phyloP scores from a whole-genome alignment of 2,888 invertebrate genomes.

The Stegophylla sp. region DNA sequence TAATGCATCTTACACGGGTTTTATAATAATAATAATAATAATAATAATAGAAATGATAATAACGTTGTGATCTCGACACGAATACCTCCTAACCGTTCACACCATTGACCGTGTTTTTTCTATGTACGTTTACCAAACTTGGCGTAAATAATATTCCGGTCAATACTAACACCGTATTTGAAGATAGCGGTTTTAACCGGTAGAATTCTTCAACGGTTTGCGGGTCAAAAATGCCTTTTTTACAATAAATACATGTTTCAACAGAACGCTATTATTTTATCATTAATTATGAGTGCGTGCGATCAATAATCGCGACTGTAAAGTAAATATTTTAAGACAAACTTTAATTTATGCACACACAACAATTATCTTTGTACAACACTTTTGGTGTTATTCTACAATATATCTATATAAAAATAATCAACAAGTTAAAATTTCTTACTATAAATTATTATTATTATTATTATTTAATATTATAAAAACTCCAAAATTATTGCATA shows the following conservation, averaged over 20 bases:
- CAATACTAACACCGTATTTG: slow-evolving; percentile 41
- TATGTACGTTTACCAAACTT: slow-evolving; percentile 24
- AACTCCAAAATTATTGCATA: too few relatives aligned
- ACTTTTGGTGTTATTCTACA: too few relatives aligned
- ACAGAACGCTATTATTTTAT: too few relatives aligned
- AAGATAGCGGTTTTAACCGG: slow-evolving; percentile 6
- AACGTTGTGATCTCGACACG: slow-evolving; percentile 27
- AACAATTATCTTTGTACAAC: too few relatives aligned
- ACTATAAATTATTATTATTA: too few relatives aligned
- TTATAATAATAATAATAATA: neutral
- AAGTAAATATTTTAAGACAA: too few relatives aligned
- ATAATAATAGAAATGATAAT: neutral
- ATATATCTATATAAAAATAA: too few relatives aligned
- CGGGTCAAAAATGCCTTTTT: neutral
- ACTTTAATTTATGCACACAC: too few relatives aligned
- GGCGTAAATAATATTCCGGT: slow-evolving; percentile 33
- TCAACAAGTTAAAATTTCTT: too few relatives aligned
- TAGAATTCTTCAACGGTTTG: neutral
- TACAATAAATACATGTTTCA: neutral
- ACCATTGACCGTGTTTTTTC: slow-evolving; percentile 27
- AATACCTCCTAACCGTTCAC: slow-evolving; percentile 19
- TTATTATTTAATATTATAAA: too few relatives aligned
- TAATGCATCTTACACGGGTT: neutral
- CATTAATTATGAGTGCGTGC: too few relatives aligned
- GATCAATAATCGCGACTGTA: too few relatives aligned